Evolutionary conservation across 2,888 invertebrate species (phyloP).

Genomic region (Synanthedon vespiformis): DNA sequence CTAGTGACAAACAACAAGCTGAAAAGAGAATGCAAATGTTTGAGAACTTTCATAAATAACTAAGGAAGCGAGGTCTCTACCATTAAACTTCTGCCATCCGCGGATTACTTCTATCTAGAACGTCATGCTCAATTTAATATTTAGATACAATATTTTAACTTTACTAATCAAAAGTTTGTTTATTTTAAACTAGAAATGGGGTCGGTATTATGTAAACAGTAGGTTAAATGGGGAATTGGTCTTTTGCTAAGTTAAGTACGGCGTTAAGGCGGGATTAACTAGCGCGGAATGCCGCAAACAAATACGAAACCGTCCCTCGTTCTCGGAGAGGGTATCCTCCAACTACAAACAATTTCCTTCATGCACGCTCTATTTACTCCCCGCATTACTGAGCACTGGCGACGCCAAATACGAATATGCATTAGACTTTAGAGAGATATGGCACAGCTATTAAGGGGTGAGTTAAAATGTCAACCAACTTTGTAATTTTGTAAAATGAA

Average conservation of each 20-base stretch:
- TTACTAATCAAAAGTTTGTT: slow-evolving; percentile 19
- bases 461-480: too few relatives aligned
- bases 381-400: slow-evolving; percentile 10
- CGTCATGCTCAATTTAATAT: too few relatives aligned
- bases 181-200: slow-evolving; percentile 16
- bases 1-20: too few relatives aligned
- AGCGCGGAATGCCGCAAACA: slow-evolving; percentile 40
- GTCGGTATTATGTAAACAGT: slow-evolving; percentile 10
- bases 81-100: too few relatives aligned
- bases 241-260: not conserved
- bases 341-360: slow-evolving; percentile 35
- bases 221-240: not conserved
- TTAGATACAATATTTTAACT: too few relatives aligned
- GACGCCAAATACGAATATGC: slow-evolving; percentile 5
- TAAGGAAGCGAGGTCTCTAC: too few relatives aligned
- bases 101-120: too few relatives aligned
- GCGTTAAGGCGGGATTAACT: slow-evolving; percentile 23
- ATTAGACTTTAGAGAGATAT: not conserved
- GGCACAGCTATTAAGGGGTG: too few relatives aligned
- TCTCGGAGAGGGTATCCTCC: slow-evolving; percentile 19
- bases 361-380: slow-evolving; percentile 35
- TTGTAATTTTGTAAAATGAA: too few relatives aligned
- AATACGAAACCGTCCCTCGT: slow-evolving; percentile 30
- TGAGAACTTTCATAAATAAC: too few relatives aligned
- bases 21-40: too few relatives aligned